Evolutionary conservation across 1,140 invertebrate genomes (phyloP).

Genomic region (Macrocentrus cingulum): DNA sequence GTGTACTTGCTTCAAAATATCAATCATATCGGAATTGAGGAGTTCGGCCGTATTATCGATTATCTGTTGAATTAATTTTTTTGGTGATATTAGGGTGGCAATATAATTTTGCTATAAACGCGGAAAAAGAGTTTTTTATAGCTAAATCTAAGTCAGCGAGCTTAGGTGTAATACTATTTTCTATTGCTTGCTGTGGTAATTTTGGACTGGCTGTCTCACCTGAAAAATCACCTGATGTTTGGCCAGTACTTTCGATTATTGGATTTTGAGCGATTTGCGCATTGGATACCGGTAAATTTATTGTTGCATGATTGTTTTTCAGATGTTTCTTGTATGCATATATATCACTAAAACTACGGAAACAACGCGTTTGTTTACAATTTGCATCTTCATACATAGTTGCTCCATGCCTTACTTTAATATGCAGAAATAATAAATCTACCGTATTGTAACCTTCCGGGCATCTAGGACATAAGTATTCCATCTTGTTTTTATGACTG

Average conservation of each 20-base stretch:
- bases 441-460: neutral
- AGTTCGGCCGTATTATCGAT: neutral
- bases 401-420: conserved; percentile 17
- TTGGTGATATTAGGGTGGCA: conserved; percentile 11
- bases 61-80: neutral
- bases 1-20: neutral
- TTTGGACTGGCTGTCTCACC: neutral
- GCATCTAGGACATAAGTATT: conserved; percentile 16
- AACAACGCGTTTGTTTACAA: conserved; percentile 14
- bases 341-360: conserved; percentile 12
- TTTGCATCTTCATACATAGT: neutral
- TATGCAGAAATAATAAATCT: conserved; percentile 6
- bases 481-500: too few species aligned
- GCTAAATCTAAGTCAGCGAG: neutral
- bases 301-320: conserved; percentile 1
- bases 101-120: conserved; percentile 17
- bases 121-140: neutral
- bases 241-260: neutral
- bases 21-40: neutral
- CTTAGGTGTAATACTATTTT: neutral
- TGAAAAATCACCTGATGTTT: neutral
- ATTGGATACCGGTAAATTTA: neutral
- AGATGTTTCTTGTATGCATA: conserved; percentile 21
- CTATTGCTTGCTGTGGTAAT: neutral
- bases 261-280: neutral